Conservation (phyloP, 2,888 invertebrate genomes). For the Yponomeuta plumbellus region DNA sequence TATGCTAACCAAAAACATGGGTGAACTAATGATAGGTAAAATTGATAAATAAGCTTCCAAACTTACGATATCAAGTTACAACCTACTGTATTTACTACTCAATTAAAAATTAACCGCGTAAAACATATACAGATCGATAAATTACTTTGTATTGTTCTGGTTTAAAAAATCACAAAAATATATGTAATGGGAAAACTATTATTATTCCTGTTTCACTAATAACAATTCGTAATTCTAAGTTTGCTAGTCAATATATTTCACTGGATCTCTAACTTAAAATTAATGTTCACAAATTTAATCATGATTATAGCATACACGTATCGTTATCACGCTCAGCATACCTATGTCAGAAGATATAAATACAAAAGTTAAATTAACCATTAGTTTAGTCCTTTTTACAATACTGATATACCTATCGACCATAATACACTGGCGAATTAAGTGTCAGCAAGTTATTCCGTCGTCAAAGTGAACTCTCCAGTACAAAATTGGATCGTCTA, state of each 20-base stretch:
- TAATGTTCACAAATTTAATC: constrained; percentile 1
- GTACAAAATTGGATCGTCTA: constrained; percentile 8
- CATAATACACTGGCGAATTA: constrained; percentile 10
- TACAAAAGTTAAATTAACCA: constrained; percentile 16
- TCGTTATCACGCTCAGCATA: constrained; percentile 13
- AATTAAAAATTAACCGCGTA: constrained; percentile 13
- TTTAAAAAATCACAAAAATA: background rate
- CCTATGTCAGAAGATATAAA: constrained; percentile 16
- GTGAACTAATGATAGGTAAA: constrained; percentile 6
- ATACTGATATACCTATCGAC: constrained; percentile 16
- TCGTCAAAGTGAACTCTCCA: constrained; percentile 32
- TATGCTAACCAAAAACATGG: constrained; percentile 1
- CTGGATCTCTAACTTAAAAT: constrained; percentile 8
- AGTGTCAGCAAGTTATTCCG: constrained; percentile 4
- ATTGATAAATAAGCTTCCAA: constrained; percentile 12
- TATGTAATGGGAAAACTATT: constrained; percentile 8
- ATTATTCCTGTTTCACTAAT: constrained; percentile 3
- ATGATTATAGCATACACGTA: constrained; percentile 14
- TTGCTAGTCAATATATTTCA: constrained; percentile 4
- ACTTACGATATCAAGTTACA: constrained; percentile 3
- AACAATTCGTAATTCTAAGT: constrained; percentile 10
- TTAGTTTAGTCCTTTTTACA: constrained; percentile 17
- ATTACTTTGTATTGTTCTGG: constrained; percentile 17
- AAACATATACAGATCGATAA: constrained; percentile 14
- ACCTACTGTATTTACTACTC: constrained; percentile 7